Base-by-base conservation (phyloP, 2,888 invertebrate genomes). In the Blera fallax region DNA sequence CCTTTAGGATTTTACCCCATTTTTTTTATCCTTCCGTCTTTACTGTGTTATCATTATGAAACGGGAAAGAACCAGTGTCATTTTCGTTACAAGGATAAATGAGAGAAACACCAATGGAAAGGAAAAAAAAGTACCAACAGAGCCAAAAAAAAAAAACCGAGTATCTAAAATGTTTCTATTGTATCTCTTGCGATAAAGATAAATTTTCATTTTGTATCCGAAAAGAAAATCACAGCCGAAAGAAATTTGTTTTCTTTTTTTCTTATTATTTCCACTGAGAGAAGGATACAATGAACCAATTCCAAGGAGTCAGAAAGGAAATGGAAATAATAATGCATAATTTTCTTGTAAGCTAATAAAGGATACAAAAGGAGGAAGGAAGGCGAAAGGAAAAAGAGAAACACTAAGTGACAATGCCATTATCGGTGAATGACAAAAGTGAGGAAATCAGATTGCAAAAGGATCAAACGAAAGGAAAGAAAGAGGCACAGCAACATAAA, bases 371-470 rank as follows among this genome's bases (percentile, higher is more conserved):
- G 29, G 43, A 82, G 18, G 27, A 70, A 29, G 37, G 24, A 69
- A 37, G 52, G 4, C 8, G 24, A 37, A 34, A 58, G 24, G 18
- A 58, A 60, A 56, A 11, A 52, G 43, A 74, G 45, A 32, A 54
- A 67, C 73, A 69, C 83, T 84, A 79, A 84, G 83, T 78, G 83
- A 78, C 78, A 83, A 79, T 73, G 79, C 67, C 83, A 79, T 84
- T 84, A 84, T 84, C 69, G 79, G 62, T 74, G 74, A 84, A 84
- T 79, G 83, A 62, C 69, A 84, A 79, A 69, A 79, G 54, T 79
- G 56, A 79, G 79, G 56, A 79, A 84, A 79, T 79, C 79, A 73
- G 79, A 79, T 74, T 84, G 83, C 27, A 34, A 79, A 84, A 69
- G 69, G 64, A 74, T 84, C 79, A 84, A 16, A 74, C 37, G 48